Percentiles rank a stretch among this genome's conserved stretches.
Conservation (phyloP, 23 tunicate species). For the Trididemnum miniatum region DNA sequence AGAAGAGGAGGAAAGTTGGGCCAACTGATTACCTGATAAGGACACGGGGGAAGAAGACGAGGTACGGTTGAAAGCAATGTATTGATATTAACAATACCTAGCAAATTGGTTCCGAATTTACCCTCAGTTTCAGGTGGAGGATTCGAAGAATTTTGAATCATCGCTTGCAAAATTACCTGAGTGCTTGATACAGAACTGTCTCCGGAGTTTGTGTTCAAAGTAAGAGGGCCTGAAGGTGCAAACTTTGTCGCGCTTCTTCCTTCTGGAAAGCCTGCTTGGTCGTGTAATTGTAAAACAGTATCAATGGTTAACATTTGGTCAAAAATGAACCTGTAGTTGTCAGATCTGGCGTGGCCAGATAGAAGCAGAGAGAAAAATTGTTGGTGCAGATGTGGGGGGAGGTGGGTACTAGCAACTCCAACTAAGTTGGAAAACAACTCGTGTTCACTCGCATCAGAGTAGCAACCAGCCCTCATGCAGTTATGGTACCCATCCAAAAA, state of each 20-base stretch:
- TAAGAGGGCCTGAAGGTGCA: neutral
- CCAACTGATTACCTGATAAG: slow-evolving; percentile 40
- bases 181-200: neutral
- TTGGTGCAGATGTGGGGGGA: slow-evolving; percentile 10
- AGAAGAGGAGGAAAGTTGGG: slow-evolving; percentile 54
- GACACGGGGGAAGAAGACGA: slow-evolving; percentile 40
- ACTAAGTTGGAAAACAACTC: neutral
- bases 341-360: slow-evolving; percentile 15
- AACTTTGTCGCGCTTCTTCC: neutral
- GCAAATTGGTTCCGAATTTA: neutral
- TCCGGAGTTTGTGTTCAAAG: neutral
- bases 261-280: neutral
- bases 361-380: neutral
- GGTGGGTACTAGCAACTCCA: neutral
- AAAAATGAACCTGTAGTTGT: slow-evolving; percentile 13
- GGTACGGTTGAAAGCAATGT: neutral
- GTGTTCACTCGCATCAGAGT: neutral
- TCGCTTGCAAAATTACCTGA: neutral
- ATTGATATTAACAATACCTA: neutral
- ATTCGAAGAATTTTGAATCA: neutral
- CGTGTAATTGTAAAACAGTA: too few relatives aligned
- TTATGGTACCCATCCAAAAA: slow-evolving; percentile 36
- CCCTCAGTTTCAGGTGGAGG: neutral
- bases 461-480: slow-evolving; percentile 33
- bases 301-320: neutral